These are phyloP conservation scores for Clinocottus analis DNA, from an alignment of 2,113 vertebrate genomes.

Conservation along the genomic window DNA sequence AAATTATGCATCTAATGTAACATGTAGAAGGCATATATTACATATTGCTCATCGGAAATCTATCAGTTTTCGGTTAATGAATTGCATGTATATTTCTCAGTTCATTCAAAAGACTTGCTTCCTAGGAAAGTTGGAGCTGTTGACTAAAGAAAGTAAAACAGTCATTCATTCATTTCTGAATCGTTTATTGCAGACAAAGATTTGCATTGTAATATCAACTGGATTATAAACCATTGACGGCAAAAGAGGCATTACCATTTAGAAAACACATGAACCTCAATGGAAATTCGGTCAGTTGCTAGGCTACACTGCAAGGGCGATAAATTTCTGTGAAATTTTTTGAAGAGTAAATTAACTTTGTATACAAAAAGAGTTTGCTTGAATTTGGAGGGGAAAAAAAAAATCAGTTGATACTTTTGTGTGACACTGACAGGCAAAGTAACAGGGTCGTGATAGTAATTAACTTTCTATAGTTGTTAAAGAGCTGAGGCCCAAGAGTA, in stretches of 20 bases:
- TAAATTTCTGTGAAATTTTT: conserved; percentile 59
- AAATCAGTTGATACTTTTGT: conserved; percentile 7
- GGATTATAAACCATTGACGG: conserved; percentile 61
- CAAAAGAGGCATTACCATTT: conserved; percentile 54
- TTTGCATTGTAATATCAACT: conserved; percentile 64
- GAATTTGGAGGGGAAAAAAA: not conserved
- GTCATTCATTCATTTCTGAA: conserved; percentile 56
- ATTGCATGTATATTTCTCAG: not conserved
- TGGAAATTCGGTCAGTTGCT: conserved; percentile 68
- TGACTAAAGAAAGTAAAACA: not conserved
- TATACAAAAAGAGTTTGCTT: conserved; percentile 52
- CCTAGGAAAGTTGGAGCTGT: not conserved
- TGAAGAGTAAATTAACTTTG: conserved; percentile 52
- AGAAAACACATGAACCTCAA: conserved; percentile 72
- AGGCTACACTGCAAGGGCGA: conserved; percentile 72
- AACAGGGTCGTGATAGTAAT: conserved; percentile 8
- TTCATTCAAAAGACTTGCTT: not conserved
- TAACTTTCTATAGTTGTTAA: conserved; percentile 1
- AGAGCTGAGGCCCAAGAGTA: not conserved
- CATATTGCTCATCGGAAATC: no score
- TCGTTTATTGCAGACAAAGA: conserved; percentile 74
- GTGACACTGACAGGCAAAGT: conserved; percentile 25
- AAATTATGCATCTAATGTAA: no score
- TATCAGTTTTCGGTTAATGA: not conserved
- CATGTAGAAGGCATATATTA: no score